Base-by-base conservation (phyloP, 2,888 invertebrate species). In the Phaonia tiefii region DNA sequence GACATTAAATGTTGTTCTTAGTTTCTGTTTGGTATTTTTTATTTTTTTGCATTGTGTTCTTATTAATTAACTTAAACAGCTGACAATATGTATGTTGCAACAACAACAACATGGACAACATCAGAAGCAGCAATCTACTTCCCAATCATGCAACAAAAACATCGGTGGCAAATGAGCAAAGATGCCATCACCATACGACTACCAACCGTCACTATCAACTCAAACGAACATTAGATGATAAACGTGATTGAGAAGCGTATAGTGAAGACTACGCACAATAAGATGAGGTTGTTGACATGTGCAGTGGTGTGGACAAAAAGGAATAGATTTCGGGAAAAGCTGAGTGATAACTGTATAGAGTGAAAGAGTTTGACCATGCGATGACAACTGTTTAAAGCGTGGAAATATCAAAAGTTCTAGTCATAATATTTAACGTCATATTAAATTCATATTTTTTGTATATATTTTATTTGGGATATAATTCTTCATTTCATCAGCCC, bases 1-100 rank as follows among this genome's bases (percentile, higher is more conserved):
- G 46, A 76, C 42, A 20, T 58, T 20, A 63, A 42, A 39, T 37
- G 20, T 63, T 63, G 54, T 54, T 31, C 31, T 31, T 54, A 54
- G 54, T 77, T 73, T 76, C 51, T 49, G 60, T 46, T 54, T 75
- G 60, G 20, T 60, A 66, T 80, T 70, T 60, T 66, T 82, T 78
- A 73, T 67, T 70, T 71, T 56, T 74, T 72, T 46, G 66, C 25
- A 63, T 78, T 75, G 54, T 80, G 77, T 83, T 83, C 72, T 80
- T 80, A 80, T 82, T 83, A 84, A 84, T 85, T 84, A 84, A 81
- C 83, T 83, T 75, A 75, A 83, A 79, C 83, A 83, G 84, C 83
- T 84, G 84, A 84, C 83, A 84, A 77, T 79, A 77, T 79, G 70
- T 60, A 31, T 42, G 22, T 42, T 46, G 56, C 66, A n/a, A 25